A percentile compares a stretch with the other conserved stretches of the same genome.
These are phyloP conservation scores for Drosophila formosana DNA, from an alignment of 2,888 invertebrate genomes.

Conservation along the genomic window DNA sequence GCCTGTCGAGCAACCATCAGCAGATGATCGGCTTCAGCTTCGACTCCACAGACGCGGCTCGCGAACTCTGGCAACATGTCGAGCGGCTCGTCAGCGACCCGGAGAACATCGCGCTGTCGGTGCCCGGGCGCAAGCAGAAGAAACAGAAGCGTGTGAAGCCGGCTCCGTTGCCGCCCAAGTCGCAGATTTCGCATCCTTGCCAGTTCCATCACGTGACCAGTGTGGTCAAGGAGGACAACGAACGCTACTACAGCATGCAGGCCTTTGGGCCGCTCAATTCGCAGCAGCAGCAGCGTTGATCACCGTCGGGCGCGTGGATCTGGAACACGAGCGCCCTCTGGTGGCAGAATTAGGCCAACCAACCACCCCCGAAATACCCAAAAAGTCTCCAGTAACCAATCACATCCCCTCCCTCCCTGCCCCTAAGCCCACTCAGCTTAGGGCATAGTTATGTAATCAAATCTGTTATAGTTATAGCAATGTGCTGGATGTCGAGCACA, in stretches of 20 bases:
- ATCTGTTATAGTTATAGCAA: constrained; percentile 69
- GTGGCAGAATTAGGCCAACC: constrained; percentile 67
- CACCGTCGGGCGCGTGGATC: constrained; percentile 76
- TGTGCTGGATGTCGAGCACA: constrained; percentile 58
- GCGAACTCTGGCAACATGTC: constrained; percentile 89
- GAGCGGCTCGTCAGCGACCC: constrained; percentile 91
- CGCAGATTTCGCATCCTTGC: constrained; percentile 93
- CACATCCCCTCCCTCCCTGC: background rate
- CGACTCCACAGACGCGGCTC: constrained; percentile 90
- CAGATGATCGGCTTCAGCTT: constrained; percentile 92
- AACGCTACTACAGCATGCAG: constrained; percentile 89
- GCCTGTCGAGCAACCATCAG: constrained; percentile 91
- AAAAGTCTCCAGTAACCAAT: constrained; percentile 7
- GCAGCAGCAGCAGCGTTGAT: constrained; percentile 83
- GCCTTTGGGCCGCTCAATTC: constrained; percentile 86
- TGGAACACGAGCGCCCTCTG: constrained; percentile 78
- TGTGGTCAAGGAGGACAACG: constrained; percentile 89
- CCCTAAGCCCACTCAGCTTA: background rate
- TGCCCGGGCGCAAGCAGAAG: constrained; percentile 88
- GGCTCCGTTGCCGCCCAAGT: constrained; percentile 89
- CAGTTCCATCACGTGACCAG: constrained; percentile 94
- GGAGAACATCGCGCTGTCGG: constrained; percentile 91
- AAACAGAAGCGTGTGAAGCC: constrained; percentile 86
- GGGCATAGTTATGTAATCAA: constrained; percentile 19
- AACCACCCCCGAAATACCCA: constrained; percentile 2